Percentiles rank a stretch among this genome's conserved stretches.
Conservation (phyloP, 1,140 invertebrate genomes). For the Trinorchestia longiramus region DNA sequence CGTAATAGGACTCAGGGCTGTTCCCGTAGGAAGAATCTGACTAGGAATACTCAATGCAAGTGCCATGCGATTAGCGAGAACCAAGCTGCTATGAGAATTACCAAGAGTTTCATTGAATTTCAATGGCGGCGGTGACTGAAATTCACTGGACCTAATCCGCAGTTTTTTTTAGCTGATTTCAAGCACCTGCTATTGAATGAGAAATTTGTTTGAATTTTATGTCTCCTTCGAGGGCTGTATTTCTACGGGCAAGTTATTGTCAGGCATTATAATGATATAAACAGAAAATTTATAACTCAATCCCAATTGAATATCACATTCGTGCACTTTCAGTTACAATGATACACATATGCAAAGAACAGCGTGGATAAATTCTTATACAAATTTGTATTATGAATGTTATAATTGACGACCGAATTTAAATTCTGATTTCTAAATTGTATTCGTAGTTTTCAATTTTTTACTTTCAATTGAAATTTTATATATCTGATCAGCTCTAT, state of each 20-base stretch:
- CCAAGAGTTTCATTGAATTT: constrained; percentile 27
- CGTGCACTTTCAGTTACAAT: not conserved
- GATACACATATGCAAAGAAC: too few relatives aligned
- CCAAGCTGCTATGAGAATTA: constrained; percentile 8
- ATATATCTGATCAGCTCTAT: too few relatives aligned
- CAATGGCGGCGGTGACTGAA: not conserved
- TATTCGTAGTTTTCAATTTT: too few relatives aligned
- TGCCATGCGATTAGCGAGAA: not conserved
- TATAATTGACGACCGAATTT: too few relatives aligned
- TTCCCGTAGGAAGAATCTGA: not conserved
- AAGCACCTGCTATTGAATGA: not conserved
- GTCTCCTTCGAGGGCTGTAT: not conserved
- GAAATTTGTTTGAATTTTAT: not conserved
- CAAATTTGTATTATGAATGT: too few relatives aligned
- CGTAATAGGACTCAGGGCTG: not conserved
- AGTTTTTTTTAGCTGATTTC: not conserved
- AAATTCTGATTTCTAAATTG: too few relatives aligned
- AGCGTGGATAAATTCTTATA: too few relatives aligned
- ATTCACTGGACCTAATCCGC: not conserved
- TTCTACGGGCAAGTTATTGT: not conserved
- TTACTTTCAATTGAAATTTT: too few relatives aligned
- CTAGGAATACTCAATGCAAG: not conserved
- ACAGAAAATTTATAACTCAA: not conserved
- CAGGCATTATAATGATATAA: not conserved
- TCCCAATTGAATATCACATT: not conserved